Evolutionary conservation across 2,888 invertebrate genomes (phyloP).

Genomic region (Fragum whitleyi): DNA sequence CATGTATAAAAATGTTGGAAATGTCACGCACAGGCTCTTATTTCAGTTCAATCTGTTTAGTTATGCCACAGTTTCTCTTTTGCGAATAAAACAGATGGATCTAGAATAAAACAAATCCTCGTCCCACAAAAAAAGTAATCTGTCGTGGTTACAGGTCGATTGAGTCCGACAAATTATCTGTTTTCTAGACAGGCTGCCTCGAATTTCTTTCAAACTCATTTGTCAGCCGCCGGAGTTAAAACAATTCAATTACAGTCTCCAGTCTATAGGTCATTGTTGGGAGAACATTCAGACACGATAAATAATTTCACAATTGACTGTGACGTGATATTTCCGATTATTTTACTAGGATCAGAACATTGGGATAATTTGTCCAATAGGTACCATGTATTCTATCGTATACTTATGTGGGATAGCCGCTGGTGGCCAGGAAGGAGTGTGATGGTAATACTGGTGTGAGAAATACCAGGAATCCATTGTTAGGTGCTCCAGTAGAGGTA

Average conservation of each 20-base stretch:
- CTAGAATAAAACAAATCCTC: not conserved
- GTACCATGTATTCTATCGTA: no score
- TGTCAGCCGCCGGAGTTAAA: slow-evolving; percentile 4
- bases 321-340: not conserved
- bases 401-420: no score
- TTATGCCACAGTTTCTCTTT: no score
- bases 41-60: no score
- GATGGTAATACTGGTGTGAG: no score
- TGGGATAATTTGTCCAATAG: no score
- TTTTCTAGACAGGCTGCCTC: not conserved
- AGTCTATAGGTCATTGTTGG: not conserved
- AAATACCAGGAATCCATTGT: no score
- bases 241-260: not conserved
- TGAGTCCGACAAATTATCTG: not conserved
- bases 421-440: no score
- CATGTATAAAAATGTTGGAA: no score
- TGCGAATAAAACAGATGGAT: not conserved
- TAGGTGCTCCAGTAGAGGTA: no score
- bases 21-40: no score
- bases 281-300: not conserved
- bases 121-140: slow-evolving; percentile 6
- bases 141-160: slow-evolving; percentile 1
- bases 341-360: not conserved
- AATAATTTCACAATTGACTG: not conserved
- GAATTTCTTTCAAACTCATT: slow-evolving; percentile 4